Base-by-base conservation (phyloP, 2,888 invertebrate genomes). In the Polyommatus icarus region DNA sequence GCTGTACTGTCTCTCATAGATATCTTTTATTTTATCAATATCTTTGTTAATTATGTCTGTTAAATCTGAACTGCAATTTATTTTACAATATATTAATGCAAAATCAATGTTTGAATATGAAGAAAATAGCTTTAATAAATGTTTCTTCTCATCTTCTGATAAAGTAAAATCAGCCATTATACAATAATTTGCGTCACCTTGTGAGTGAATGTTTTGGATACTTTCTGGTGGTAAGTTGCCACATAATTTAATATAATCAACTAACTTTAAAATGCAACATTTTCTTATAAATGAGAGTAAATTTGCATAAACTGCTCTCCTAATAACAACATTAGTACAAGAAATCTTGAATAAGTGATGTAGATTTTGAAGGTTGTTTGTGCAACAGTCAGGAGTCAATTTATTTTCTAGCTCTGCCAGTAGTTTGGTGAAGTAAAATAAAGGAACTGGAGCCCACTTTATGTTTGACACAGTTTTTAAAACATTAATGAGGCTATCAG, bases 371-470 rank as follows among this genome's bases (percentile, higher is more conserved):
- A 85, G 73, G 83, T 78, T 46, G 81, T 77, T 32, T 81, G 78
- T 67, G 79, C 46, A 50, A 82, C 77, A 77, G 77, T 7, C 78
- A 79, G 59, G 76, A 8, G 82, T 61, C 78, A 80, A 79, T 75
- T 82, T 79, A 24, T 83, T 76, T 32, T 85, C 78, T 24, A 84
- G 78, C 77, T 84, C 80, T n/a, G 86, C 82, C 73, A 93, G 76
- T 15, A 89, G 80, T 78, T 85, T 84, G 76, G 86, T 90, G 8
- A 92, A 32, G 81, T 90, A 86, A 79, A 85, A 92, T 1, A 93
- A 83, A 75, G 93, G 91, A 1, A 93, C 87, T 18, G 94, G 91
- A 6, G 90, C 89, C 90, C 92, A 91, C 81, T 90, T 91, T 1
- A 91, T 80, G 32, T 78, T 50, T n/a, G 89, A 84, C 36, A 91